Evolutionary conservation across 1,140 invertebrate genomes (phyloP).

Genomic region (Nymphalis io): DNA sequence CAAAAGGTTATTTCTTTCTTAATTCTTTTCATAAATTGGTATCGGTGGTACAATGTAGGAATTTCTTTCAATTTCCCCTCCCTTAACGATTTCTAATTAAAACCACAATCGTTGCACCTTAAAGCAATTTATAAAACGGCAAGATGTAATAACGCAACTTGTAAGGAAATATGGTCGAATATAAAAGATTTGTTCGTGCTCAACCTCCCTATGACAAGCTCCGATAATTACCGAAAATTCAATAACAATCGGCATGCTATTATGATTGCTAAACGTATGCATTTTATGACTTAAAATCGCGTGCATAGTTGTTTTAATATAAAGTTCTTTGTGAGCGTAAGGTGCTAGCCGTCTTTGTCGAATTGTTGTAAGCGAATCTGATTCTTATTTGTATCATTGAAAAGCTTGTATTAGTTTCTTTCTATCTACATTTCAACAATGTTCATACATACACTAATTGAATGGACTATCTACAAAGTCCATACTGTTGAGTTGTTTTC

Average conservation of each 20-base stretch:
- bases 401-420: slow-evolving; percentile 11
- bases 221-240: slow-evolving; percentile 18
- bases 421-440: slow-evolving; percentile 8
- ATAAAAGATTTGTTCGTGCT: slow-evolving; percentile 27
- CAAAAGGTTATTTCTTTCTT: not conserved
- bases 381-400: not conserved
- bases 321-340: not conserved
- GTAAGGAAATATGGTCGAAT: slow-evolving; percentile 31
- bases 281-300: not conserved
- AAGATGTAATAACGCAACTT: slow-evolving; percentile 41
- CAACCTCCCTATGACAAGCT: slow-evolving; percentile 16
- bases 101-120: slow-evolving; percentile 40
- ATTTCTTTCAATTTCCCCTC: slow-evolving; percentile 8
- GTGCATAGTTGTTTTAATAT: slow-evolving; percentile 3
- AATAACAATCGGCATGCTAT: not conserved
- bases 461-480: slow-evolving; percentile 31
- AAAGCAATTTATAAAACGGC: slow-evolving; percentile 42
- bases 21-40: not conserved
- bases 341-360: slow-evolving; percentile 1
- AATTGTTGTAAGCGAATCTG: slow-evolving; percentile 4
- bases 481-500: slow-evolving; percentile 30
- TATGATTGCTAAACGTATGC: not conserved
- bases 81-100: slow-evolving; percentile 37
- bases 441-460: slow-evolving; percentile 37
- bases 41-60: not conserved